Evolutionary conservation across 1,140 invertebrate species (phyloP).

Genomic region (Cyphomyrmex costatus): DNA sequence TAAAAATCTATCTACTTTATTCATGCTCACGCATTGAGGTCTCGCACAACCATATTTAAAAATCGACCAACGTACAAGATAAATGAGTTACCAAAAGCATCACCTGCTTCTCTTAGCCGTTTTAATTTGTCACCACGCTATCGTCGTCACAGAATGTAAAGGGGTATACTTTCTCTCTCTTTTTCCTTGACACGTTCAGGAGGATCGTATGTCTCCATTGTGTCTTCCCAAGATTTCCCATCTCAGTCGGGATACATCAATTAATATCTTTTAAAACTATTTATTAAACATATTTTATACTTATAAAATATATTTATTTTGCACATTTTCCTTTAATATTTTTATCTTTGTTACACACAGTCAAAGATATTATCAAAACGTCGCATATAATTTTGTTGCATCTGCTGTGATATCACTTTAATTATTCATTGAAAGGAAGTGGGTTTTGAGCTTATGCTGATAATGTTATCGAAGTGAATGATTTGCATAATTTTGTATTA

Average conservation of each 20-base stretch:
- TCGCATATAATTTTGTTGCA: neutral
- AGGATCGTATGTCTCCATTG: neutral
- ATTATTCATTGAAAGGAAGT: conserved; percentile 21
- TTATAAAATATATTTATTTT: conserved; percentile 3
- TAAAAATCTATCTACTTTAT: conserved; percentile 34
- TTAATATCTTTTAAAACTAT: neutral
- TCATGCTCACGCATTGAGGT: conserved; percentile 24
- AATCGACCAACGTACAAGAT: conserved; percentile 73
- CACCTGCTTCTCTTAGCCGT: conserved; percentile 77
- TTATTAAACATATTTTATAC: neutral
- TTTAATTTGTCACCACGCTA: conserved; percentile 82
- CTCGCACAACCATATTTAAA: conserved; percentile 20
- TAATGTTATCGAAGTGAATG: neutral
- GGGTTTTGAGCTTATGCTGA: neutral
- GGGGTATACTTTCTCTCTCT: conserved; percentile 67
- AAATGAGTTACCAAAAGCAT: conserved; percentile 63
- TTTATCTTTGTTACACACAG: neutral
- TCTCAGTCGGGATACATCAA: conserved; percentile 12
- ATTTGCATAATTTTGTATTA: neutral
- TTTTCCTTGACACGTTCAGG: neutral
- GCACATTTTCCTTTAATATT: no score
- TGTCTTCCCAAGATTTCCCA: conserved; percentile 8
- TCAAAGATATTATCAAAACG: neutral
- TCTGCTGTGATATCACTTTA: neutral
- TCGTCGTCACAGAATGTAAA: conserved; percentile 62